Evolutionary conservation across 2,797 vertebrate species (phyloP).

Genomic region (Triplophysa bombifrons): DNA sequence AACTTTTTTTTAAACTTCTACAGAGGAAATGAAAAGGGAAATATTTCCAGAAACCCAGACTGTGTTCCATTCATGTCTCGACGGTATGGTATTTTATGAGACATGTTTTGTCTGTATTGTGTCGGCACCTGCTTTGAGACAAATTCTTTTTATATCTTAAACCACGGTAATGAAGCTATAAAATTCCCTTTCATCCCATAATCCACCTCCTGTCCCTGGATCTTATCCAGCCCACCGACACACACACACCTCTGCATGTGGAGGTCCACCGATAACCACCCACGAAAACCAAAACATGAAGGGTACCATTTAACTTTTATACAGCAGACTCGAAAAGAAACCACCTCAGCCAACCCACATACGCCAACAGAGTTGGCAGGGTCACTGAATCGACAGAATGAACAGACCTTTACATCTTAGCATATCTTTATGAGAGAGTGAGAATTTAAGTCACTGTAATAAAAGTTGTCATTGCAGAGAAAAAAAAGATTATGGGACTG

Average conservation of each 20-base stretch:
- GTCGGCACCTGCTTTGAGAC: slow-evolving; percentile 4
- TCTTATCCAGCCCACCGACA: slow-evolving; percentile 7
- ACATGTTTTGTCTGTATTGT: slow-evolving; percentile 9
- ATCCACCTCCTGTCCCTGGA: slow-evolving; percentile 1
- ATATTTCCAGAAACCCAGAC: not conserved
- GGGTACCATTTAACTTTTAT: slow-evolving; percentile 22
- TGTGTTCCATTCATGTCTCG: not conserved
- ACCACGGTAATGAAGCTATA: not conserved
- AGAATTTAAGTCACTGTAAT: not conserved
- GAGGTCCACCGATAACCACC: slow-evolving; percentile 24
- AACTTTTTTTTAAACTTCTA: not conserved
- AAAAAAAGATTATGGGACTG: not conserved
- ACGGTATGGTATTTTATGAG: not conserved
- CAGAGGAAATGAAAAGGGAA: not conserved
- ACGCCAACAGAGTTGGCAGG: not conserved
- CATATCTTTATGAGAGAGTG: slow-evolving; percentile 9
- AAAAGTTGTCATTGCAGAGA: not conserved
- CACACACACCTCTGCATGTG: not conserved
- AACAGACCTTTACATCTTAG: slow-evolving; percentile 11
- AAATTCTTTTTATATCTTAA: slow-evolving; percentile 26
- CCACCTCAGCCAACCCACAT: slow-evolving; percentile 6
- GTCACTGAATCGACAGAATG: not conserved
- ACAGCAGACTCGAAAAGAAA: slow-evolving; percentile 7
- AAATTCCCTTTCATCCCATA: not conserved
- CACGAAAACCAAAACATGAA: slow-evolving; percentile 36